Evolutionary conservation across 2,113 vertebrate species (phyloP), one percentile per base, ranked within the genome.

Genomic region (Scomber scombrus): DNA sequence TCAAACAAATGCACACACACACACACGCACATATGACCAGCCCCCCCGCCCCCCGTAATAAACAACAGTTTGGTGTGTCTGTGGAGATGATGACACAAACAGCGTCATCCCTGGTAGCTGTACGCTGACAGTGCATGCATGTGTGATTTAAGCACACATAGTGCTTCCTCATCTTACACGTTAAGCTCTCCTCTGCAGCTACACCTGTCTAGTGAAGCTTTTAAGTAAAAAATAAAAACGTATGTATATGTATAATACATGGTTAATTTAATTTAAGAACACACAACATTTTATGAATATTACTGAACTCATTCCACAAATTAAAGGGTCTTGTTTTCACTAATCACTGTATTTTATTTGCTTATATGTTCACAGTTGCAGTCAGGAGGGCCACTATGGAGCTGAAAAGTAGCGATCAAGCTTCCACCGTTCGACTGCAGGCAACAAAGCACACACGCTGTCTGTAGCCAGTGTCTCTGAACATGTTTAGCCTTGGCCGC

Each of bases 331-430:
- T 71, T 52, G 26, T 54, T 61, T 54, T 77, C 2, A 68, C 68
- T 76, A 40, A 77, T 60, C 23, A 3, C 23, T 47, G 18, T 63
- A 26, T 60, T 83, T 34, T 68, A 3, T 73, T 18, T 74, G 31
- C 13, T 86, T 75, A 5, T 93, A 45, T 90, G 58, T 91, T 78
- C 57, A 75, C 88, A 93, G 93, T 85, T 62, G 67, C 68, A 57
- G 69, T 15, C 49, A 50, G n/a, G 55, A 73, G 51, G 10, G 26
- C 14, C 61, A 50, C 54, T 5, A 5, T 29, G 54, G 47, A 58
- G 60, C 71, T 50, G 26, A 65, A 71, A 80, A 81, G 21, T 71
- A 26, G 13, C 15, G 5, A 19, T 10, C 45, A 14, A 34, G 58
- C 54, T 29, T 49, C 23, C 21, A 31, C 5, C 19, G 0, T 29